Conservation (phyloP, 2,797 vertebrate genomes). For the Rhinatrema bivittatum region DNA sequence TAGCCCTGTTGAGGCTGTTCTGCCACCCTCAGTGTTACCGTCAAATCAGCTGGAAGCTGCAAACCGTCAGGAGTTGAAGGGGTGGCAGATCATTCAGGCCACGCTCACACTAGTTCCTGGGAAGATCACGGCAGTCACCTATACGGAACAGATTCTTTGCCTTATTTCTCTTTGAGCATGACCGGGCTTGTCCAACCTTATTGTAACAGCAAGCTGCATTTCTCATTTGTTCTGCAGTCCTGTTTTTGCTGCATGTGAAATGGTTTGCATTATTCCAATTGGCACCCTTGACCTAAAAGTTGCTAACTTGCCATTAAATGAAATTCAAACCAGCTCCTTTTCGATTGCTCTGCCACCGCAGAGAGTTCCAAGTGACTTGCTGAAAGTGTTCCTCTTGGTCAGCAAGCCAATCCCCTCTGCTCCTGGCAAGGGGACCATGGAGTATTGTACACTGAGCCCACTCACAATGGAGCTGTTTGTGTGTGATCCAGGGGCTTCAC, state of each 20-base stretch:
- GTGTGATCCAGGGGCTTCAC: too few species aligned
- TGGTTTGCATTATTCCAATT: constrained; percentile 5
- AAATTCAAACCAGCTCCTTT: neutral
- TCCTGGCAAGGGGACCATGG: neutral
- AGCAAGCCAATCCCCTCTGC: neutral
- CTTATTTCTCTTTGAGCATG: neutral
- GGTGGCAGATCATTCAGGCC: too few species aligned
- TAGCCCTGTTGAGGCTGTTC: too few species aligned
- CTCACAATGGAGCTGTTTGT: too few species aligned
- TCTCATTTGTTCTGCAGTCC: neutral
- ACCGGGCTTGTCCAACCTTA: constrained; percentile 5
- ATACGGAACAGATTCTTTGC: neutral
- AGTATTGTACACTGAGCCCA: neutral
- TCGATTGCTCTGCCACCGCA: neutral
- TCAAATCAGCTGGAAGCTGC: too few species aligned
- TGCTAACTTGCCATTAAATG: neutral
- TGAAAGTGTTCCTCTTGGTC: constrained; percentile 1
- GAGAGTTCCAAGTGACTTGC: too few species aligned
- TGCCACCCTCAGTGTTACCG: too few species aligned
- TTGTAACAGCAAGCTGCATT: constrained; percentile 1
- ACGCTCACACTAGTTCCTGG: too few species aligned
- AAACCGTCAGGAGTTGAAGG: too few species aligned
- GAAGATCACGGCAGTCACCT: too few species aligned
- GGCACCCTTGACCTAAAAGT: neutral
- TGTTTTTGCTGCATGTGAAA: constrained; percentile 11